A percentile compares a stretch with the other conserved stretches of the same genome.
Evolutionary conservation across 2,113 vertebrate genomes (phyloP).

Genomic region (Nothobranchius kuhntae): DNA sequence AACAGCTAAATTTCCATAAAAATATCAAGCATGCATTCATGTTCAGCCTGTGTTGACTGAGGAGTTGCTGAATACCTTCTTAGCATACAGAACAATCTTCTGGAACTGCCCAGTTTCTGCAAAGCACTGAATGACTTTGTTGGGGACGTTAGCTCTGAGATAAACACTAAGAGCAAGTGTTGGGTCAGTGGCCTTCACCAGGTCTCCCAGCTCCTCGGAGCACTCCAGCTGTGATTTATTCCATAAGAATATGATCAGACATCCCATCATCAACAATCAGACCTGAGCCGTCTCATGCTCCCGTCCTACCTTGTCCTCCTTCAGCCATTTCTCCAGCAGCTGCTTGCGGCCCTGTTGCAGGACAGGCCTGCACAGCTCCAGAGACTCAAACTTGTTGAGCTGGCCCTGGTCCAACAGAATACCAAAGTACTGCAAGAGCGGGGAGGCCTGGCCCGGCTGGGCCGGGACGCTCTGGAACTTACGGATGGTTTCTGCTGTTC

Average conservation of each 20-base stretch:
- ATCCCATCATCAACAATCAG: not conserved
- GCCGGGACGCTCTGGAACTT: slow-evolving; percentile 90
- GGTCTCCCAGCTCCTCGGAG: slow-evolving; percentile 91
- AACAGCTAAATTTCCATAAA: not conserved
- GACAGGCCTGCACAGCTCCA: slow-evolving; percentile 90
- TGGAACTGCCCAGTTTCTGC: slow-evolving; percentile 94
- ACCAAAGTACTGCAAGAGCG: slow-evolving; percentile 91
- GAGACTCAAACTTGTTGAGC: slow-evolving; percentile 90
- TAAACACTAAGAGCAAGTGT: slow-evolving; percentile 92
- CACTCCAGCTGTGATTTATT: slow-evolving; percentile 82
- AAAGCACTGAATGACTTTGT: slow-evolving; percentile 95
- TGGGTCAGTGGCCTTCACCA: slow-evolving; percentile 88
- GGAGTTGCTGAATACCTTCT: slow-evolving; percentile 82
- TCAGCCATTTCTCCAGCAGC: slow-evolving; percentile 93
- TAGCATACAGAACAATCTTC: slow-evolving; percentile 93
- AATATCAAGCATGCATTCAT: not conserved
- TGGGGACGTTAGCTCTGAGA: slow-evolving; percentile 90
- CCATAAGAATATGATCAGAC: not conserved
- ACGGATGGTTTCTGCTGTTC: slow-evolving; percentile 88
- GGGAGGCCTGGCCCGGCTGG: slow-evolving; percentile 89
- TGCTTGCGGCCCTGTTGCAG: slow-evolving; percentile 91
- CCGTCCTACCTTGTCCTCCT: slow-evolving; percentile 88
- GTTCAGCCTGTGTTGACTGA: not conserved
- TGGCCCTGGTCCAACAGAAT: slow-evolving; percentile 92
- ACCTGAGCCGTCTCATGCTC: not conserved